Percentiles rank a stretch among this genome's conserved stretches.
These are phyloP conservation scores for Saguinus midas DNA, from an alignment of 2,113 vertebrate species.

Conservation along the genomic window DNA sequence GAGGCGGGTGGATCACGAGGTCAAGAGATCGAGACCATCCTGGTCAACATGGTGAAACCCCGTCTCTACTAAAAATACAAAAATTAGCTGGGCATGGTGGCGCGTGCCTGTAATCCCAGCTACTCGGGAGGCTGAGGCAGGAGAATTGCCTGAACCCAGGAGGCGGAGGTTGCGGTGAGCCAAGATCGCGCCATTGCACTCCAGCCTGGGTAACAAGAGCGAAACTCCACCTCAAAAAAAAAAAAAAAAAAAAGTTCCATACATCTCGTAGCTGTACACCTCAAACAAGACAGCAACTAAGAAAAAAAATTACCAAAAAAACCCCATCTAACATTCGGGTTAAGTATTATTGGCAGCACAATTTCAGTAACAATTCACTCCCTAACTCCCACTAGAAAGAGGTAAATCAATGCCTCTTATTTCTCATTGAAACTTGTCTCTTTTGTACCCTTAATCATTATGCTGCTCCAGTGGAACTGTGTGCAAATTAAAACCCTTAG, in stretches of 20 bases:
- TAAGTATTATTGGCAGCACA: background rate
- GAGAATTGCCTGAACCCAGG: too few species aligned
- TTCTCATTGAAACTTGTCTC: background rate
- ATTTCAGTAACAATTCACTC: background rate
- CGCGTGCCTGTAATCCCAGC: too few species aligned
- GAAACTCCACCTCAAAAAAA: too few species aligned
- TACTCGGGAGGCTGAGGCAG: too few species aligned
- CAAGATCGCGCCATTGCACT: too few species aligned
- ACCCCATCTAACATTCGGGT: background rate
- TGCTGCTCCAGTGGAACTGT: background rate
- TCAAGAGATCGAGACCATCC: too few species aligned
- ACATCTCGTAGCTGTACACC: background rate
- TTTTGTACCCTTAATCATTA: background rate
- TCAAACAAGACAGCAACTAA: background rate
- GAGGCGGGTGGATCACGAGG: too few species aligned
- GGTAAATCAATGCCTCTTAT: background rate
- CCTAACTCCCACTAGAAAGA: background rate
- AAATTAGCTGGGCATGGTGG: too few species aligned
- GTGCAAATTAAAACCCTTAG: background rate
- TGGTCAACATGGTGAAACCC: too few species aligned
- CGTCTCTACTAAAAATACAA: too few species aligned
- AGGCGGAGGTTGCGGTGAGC: too few species aligned
- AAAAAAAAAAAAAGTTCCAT: background rate
- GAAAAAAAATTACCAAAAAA: background rate
- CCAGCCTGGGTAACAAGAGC: too few species aligned